Conservation (phyloP, 2,113 vertebrate genomes). For the Oreochromis tanganicae region DNA sequence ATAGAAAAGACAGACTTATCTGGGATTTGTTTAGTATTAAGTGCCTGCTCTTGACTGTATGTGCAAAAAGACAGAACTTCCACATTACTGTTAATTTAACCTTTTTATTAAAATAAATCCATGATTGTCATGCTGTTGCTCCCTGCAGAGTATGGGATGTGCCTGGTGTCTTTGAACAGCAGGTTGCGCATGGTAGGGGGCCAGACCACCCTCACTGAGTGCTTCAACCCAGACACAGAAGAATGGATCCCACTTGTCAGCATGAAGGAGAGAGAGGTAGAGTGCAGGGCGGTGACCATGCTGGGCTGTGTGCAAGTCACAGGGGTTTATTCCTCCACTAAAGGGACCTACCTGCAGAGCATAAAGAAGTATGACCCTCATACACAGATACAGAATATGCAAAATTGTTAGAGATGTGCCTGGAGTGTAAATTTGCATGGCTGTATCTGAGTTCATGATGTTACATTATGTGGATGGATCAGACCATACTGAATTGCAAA, state of each 20-base stretch:
- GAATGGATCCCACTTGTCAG: constrained; percentile 75
- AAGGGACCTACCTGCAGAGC: constrained; percentile 77
- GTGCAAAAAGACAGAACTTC: neutral
- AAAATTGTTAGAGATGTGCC: constrained; percentile 67
- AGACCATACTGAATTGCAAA: neutral
- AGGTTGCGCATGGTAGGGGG: constrained; percentile 80
- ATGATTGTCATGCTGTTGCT: neutral
- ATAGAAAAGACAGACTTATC: neutral
- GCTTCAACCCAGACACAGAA: constrained; percentile 75
- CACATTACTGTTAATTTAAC: neutral
- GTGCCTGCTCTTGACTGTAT: neutral
- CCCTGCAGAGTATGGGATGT: constrained; percentile 72
- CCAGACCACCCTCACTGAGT: constrained; percentile 73
- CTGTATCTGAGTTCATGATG: constrained; percentile 66
- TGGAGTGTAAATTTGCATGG: constrained; percentile 74
- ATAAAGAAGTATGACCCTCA: constrained; percentile 79
- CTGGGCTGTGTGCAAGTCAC: constrained; percentile 78
- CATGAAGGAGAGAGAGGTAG: constrained; percentile 76
- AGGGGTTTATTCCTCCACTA: constrained; percentile 78
- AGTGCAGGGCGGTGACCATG: constrained; percentile 69
- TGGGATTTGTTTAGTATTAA: neutral
- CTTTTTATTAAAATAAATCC: neutral
- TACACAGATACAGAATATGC: constrained; percentile 42
- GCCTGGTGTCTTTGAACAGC: constrained; percentile 75
- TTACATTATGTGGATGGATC: neutral